Base-by-base conservation (phyloP, 2,888 invertebrate species). In the Lasioglossum calceatum region DNA sequence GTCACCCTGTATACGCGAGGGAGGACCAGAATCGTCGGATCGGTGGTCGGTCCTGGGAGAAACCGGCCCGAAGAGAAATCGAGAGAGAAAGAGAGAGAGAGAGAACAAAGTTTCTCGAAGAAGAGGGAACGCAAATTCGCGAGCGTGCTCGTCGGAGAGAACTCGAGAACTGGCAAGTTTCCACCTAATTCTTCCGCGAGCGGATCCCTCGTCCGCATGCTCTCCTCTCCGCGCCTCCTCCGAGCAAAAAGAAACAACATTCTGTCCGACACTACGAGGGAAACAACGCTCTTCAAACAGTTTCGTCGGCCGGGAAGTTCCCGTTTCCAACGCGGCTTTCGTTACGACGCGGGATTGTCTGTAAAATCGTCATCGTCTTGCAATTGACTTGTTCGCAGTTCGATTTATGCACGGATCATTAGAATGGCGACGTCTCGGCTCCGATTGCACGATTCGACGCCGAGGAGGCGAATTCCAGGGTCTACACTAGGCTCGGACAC, bases 11-110 rank as follows among this genome's bases (percentile, higher is more conserved):
- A 88, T 79, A 39, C 36, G 19, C 36, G 79, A 67, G 84, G 79
- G 58, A 42, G 78, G 91, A 84, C 86, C 80, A 80, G 79, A 84
- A 89, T 91, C 83, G 83, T 89, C 79, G 84, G 73, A 58, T 64
- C 27, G 50, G 44, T n/a, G 54, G 58, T 64, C 50, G 61, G 72
- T 12, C 67, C 23, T 50, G 70, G 10, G 76, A 54, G 64, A 61
- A 81, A 84, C 47, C 77, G 72, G 36, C 76, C 77, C 64, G 82
- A 50, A 64, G 32, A 64, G 32, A 32, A 16, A 32, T 12, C 16
- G 27, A 16, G 61, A 32, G 32, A 64, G 16, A 27, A 32, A 27
- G 54, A 27, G 64, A 27, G 54, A 27, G 64, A 27, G 54, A n/a
- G 12, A n/a, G 12, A 58, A n/a, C n/a, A 58, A 58, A 64, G 64